Evolutionary conservation across 2,888 invertebrate genomes (phyloP).

Genomic region (Platerodrilus igneus): DNA sequence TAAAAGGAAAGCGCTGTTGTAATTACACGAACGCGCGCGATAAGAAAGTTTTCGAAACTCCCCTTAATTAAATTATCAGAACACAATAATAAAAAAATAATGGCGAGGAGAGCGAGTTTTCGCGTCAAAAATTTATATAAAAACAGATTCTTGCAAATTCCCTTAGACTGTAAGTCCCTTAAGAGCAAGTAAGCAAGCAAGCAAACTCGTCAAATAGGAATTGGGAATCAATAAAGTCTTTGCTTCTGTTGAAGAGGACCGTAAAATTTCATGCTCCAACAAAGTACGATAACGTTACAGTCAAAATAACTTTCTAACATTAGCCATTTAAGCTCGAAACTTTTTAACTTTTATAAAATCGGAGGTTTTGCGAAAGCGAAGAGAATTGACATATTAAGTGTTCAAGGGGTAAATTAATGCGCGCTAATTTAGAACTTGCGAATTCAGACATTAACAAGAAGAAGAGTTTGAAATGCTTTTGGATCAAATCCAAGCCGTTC

Average conservation of each 20-base stretch:
- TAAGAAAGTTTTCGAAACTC: too few relatives aligned
- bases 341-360: slow-evolving; percentile 14
- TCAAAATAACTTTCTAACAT: slow-evolving; percentile 23
- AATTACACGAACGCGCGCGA: too few relatives aligned
- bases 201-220: slow-evolving; percentile 21
- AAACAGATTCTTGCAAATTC: too few relatives aligned
- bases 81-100: too few relatives aligned
- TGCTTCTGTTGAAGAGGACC: slow-evolving; percentile 19
- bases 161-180: too few relatives aligned
- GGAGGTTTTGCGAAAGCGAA: neutral
- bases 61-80: too few relatives aligned
- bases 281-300: slow-evolving; percentile 24
- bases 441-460: slow-evolving; percentile 13
- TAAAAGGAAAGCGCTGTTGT: too few relatives aligned
- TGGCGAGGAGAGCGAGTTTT: too few relatives aligned
- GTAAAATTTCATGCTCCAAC: slow-evolving; percentile 24
- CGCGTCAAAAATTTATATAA: too few relatives aligned
- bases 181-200: too few relatives aligned
- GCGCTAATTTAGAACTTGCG: slow-evolving; percentile 9
- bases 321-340: slow-evolving; percentile 17
- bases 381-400: neutral
- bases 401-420: slow-evolving; percentile 11
- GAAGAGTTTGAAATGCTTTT: slow-evolving; percentile 22
- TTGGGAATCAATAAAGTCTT: slow-evolving; percentile 22
- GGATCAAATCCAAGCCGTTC: slow-evolving; percentile 27